Conservation (phyloP, 2,797 vertebrate species). For the Bufotes viridis region DNA sequence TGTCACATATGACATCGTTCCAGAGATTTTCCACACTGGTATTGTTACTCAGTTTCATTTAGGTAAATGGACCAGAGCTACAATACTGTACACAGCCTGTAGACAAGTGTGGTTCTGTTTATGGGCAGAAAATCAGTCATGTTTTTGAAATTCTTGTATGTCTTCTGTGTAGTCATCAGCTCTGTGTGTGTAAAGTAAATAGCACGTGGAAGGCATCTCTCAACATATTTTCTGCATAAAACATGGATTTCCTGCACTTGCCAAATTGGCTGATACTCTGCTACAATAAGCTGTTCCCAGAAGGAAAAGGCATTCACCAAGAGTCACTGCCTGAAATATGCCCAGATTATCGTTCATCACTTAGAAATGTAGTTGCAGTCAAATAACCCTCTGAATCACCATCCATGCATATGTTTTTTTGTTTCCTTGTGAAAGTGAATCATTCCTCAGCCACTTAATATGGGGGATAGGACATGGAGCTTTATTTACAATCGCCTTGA, state of each 20-base stretch:
- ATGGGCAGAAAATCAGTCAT: background rate
- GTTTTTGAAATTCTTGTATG: background rate
- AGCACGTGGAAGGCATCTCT: background rate
- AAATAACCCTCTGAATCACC: background rate
- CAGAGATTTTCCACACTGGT: too few species aligned
- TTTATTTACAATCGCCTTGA: background rate
- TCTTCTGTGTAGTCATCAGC: background rate
- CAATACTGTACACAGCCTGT: too few species aligned
- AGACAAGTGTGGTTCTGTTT: background rate
- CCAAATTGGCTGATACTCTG: background rate
- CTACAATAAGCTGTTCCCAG: slow-evolving; percentile 22
- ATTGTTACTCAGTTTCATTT: too few species aligned
- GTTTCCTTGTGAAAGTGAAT: slow-evolving; percentile 30
- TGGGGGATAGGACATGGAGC: background rate
- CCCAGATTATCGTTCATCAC: background rate
- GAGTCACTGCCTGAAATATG: slow-evolving; percentile 11
- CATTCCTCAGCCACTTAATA: slow-evolving; percentile 22
- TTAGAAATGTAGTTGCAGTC: slow-evolving; percentile 31
- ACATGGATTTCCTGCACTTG: background rate
- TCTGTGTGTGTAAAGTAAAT: background rate
- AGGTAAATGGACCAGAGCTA: too few species aligned
- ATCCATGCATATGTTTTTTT: background rate
- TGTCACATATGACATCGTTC: too few species aligned
- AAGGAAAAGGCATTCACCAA: background rate
- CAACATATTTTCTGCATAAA: background rate